These are phyloP conservation scores for Megalops cyprinoides DNA, from an alignment of 2,797 vertebrate genomes.

Conservation along the genomic window DNA sequence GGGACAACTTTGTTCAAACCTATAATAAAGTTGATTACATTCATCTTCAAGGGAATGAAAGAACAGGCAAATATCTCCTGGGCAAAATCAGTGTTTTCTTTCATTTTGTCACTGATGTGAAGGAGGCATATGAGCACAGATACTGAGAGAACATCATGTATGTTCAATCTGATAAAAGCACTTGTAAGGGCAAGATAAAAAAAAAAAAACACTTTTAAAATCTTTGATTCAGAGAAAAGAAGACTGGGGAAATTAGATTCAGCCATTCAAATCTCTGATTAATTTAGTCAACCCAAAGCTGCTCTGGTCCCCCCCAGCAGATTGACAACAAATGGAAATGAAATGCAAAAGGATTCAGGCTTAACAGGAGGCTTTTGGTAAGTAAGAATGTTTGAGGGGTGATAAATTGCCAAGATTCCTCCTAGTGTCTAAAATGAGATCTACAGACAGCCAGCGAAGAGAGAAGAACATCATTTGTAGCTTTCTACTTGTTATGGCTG, in stretches of 20 bases:
- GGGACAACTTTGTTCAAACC: neutral
- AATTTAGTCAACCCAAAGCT: conserved; percentile 54
- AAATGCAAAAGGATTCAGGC: neutral
- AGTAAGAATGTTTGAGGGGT: conserved; percentile 5
- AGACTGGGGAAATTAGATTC: neutral
- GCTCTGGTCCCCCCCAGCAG: conserved; percentile 53
- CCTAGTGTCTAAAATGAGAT: neutral
- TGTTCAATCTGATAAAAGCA: neutral
- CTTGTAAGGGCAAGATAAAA: neutral
- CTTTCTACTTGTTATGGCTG: neutral
- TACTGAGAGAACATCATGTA: neutral
- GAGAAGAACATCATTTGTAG: neutral
- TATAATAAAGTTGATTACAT: neutral
- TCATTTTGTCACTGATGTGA: neutral
- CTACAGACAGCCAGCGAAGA: neutral
- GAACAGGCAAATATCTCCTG: neutral
- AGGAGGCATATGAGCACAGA: neutral
- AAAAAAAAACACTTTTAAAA: too few species aligned
- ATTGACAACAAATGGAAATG: conserved; percentile 57
- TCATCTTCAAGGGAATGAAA: neutral
- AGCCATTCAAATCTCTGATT: conserved; percentile 29
- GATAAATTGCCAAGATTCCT: neutral
- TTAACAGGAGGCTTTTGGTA: neutral
- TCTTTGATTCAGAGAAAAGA: too few species aligned
- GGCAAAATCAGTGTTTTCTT: neutral